A percentile compares a stretch with the other conserved stretches of the same genome.
Conservation (phyloP, 2,797 vertebrate species). For the Passerculus sandwichensis region DNA sequence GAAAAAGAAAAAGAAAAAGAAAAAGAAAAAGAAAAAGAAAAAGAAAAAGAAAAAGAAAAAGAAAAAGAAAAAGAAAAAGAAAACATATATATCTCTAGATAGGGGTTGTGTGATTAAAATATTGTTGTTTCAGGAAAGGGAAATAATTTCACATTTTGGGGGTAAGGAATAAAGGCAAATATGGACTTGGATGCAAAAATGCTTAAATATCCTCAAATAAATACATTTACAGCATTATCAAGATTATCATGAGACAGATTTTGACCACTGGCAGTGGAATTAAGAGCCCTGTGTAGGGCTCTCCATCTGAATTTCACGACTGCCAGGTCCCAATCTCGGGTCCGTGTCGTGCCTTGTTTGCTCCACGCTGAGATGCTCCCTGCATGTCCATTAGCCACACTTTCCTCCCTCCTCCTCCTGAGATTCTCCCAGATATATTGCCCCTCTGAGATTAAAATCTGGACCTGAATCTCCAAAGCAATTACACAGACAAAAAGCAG, state of each 20-base stretch:
- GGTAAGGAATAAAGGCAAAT: not conserved
- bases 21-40: no score
- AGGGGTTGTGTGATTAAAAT: rapidly evolving
- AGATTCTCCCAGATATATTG: not conserved
- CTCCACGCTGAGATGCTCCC: not conserved
- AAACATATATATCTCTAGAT: not conserved
- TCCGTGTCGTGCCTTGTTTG: not conserved
- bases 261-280: not conserved
- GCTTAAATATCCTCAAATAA: not conserved
- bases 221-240: not conserved
- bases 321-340: not conserved
- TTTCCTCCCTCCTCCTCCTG: not conserved
- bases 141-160: not conserved
- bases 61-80: not conserved
- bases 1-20: not conserved
- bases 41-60: not conserved
- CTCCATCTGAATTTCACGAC: not conserved
- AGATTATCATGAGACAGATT: not conserved
- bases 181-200: not conserved
- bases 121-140: not conserved
- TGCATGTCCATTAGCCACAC: not conserved
- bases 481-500: conserved; percentile 30
- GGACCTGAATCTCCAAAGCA: conserved; percentile 29
- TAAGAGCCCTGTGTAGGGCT: not conserved
- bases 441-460: conserved; percentile 48